These are phyloP conservation scores for Menura novaehollandiae DNA, from an alignment of 2,113 vertebrate species.

Conservation along the genomic window DNA sequence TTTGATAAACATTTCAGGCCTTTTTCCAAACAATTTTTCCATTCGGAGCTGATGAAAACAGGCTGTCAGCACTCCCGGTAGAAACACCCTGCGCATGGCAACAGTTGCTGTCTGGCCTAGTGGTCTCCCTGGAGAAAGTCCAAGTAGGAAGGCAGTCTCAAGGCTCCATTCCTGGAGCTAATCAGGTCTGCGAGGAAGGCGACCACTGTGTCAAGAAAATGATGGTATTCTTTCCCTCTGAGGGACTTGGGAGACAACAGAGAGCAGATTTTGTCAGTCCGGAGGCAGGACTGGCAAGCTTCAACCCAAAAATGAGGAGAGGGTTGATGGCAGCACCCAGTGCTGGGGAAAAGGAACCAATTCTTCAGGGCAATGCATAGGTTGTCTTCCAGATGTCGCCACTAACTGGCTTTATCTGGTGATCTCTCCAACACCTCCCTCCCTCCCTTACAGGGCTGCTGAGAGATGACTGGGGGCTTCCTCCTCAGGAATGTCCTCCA, in stretches of 20 bases:
- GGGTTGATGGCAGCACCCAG: neutral
- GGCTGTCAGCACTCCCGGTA: constrained; percentile 23
- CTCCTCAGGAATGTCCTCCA: neutral
- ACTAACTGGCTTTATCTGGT: neutral
- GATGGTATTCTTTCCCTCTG: neutral
- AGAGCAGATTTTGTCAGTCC: neutral
- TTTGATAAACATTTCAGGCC: constrained; percentile 65
- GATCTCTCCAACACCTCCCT: neutral
- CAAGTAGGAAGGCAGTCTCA: neutral
- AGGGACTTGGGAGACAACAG: neutral
- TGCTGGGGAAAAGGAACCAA: neutral
- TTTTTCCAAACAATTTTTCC: constrained; percentile 61
- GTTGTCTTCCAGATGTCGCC: neutral
- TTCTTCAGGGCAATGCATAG: neutral
- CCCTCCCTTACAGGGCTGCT: neutral
- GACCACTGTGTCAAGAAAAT: neutral
- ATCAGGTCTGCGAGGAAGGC: neutral
- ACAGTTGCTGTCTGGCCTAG: constrained; percentile 29
- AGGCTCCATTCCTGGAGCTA: neutral
- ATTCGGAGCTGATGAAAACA: constrained; percentile 47
- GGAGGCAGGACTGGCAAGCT: neutral
- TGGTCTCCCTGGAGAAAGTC: constrained; percentile 44
- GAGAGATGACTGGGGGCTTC: neutral
- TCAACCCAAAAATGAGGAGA: neutral
- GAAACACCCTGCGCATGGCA: constrained; percentile 34